Evolutionary conservation across 1,140 invertebrate genomes (phyloP), one percentile per base, ranked within the genome.

Genomic region (Euura saliciscinereae): DNA sequence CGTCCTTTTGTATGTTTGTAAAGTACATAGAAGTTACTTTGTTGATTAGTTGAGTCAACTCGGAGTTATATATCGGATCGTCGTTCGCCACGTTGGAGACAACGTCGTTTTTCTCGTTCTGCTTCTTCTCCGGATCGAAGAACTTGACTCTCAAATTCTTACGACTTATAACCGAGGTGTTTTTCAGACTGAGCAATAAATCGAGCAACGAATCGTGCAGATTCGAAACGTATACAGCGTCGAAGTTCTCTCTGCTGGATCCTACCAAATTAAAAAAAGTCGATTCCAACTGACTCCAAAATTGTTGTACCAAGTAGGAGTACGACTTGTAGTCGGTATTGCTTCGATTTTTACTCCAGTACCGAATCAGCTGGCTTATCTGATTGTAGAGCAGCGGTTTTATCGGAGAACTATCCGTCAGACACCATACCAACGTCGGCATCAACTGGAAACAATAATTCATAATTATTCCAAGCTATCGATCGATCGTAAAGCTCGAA

Each of bases 311-410:
- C 46, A 91, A 81, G 71, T 87, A 75, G 2, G 71, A 75, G 74
- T 89, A 91, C 65, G 82, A 84, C 46, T 76, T 75, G 45, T 83
- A 76, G 28, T 84, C 78, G 0, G 75, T 43, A 10, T 79, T 77
- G 11, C 79, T 64, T 13, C 79, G 76, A 78, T 89, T 90, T 77
- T 88, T 88, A 75, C 88, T 89, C 89, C 90, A 92, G 69, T 90
- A 91, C 8, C 88, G 87, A 28, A 91, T 68, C 6, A 91, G 74
- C 4, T 84, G 82, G 0, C 88, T 82, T 2, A 88, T 82, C 72
- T 91, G 88, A 51, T 82, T 83, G 72, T 89, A 91, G 65, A 91
- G 81, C 11, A 82, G 80, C 74, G 88, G 86, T 69, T 85, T 85
- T 43, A 84, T 80, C 0, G 72, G 51, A 46, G 76, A 77, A 43